Percentiles rank a stretch among this genome's conserved stretches.
These are phyloP conservation scores for Lepilemur ruficaudatus DNA, from an alignment of 2,797 vertebrate genomes.

Conservation along the genomic window DNA sequence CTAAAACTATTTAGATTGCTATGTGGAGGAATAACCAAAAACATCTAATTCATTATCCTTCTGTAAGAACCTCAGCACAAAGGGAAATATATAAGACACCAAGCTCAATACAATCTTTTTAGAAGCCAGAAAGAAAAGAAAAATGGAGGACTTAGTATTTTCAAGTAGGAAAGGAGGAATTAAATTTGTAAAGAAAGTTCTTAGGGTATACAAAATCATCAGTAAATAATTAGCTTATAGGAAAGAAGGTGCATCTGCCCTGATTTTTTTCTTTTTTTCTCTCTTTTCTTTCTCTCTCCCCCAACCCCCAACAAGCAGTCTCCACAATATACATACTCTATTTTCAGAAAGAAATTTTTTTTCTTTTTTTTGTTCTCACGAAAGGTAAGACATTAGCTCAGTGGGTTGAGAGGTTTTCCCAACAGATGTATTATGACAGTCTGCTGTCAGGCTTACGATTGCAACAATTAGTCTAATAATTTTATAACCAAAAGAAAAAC, in stretches of 20 bases:
- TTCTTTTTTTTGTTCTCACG: neutral
- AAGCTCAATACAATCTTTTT: neutral
- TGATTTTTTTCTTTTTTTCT: neutral
- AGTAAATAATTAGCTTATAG: neutral
- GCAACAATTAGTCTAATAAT: neutral
- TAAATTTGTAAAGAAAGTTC: neutral
- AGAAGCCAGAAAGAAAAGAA: neutral
- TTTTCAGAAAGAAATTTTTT: neutral
- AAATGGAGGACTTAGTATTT: neutral
- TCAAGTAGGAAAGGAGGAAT: neutral
- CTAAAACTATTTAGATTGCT: conserved; percentile 23
- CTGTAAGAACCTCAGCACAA: neutral
- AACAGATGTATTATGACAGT: neutral
- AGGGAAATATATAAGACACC: neutral
- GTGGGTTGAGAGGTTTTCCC: neutral
- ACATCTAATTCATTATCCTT: neutral
- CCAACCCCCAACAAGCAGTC: neutral
- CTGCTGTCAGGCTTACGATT: neutral
- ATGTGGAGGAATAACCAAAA: neutral
- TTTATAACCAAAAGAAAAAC: neutral
- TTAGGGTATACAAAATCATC: neutral
- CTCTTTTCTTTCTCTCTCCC: neutral
- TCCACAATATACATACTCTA: neutral
- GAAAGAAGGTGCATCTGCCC: neutral
- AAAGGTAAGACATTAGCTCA: neutral